Base-by-base conservation (phyloP, 2,888 invertebrate genomes). In the Prosopocoilus inquinatus region DNA sequence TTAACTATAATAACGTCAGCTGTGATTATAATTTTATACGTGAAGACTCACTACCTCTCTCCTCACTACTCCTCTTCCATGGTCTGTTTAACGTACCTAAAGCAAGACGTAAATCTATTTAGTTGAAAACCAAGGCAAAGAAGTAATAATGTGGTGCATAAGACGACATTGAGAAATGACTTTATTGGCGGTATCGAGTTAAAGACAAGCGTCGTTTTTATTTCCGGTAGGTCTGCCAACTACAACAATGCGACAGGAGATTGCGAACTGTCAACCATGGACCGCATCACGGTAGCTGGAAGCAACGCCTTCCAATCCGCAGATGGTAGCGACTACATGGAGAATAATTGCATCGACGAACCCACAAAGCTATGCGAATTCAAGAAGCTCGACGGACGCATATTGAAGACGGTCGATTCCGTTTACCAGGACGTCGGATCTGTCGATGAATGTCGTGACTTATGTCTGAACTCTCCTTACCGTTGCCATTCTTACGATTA, bases 311-410 rank as follows among this genome's bases (percentile, higher is more conserved):
- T 93, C 77, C 69, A 70, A 63, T 65, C 76, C 2, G 75, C 80
- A 3, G 78, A 79, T 57, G 81, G 80, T 16, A 76, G 84, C 70
- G 94, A 94, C 73, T 94, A 93, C 78, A 83, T 94, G 79, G 94
- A 94, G 77, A 94, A 94, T 78, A 92, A 94, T 76, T 94, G 94
- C 77, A 92, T 94, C 34, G 93, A 93, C 70, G 94, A 95, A 72
- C 94, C 94, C n/a, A 91, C 91, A 47, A 94, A 93, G 76, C 81
- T 95, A 60, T 95, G 95, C 79, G 94, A 95, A 78, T 96, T 95
- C 80, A 93, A 94, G 78, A 90, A 92, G 73, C 84, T 92, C 75
- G 84, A 54, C 39, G 94, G 94, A 9, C 88, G 91, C 69, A 94
- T 95, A 67, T 79, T 95, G 63, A 95, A 95, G 79, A 95, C 95